phyloP scores from a whole-genome alignment of 1,140 invertebrate species.

The Drosophila cardini region DNA sequence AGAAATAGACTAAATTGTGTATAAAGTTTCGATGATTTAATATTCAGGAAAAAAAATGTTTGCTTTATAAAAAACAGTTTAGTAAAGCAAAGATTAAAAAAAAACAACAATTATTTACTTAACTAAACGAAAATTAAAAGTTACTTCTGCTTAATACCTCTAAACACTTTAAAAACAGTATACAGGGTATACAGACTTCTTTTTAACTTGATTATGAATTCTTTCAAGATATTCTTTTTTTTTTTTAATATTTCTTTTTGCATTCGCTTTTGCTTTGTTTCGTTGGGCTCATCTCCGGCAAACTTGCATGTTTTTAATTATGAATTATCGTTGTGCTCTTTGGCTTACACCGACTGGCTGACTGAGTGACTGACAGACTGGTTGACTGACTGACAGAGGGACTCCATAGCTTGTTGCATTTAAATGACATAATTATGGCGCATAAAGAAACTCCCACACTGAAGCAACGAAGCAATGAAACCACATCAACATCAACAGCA shows the following conservation, averaged over 20 bases:
- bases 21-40: too few relatives aligned
- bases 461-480: slow-evolving; percentile 17
- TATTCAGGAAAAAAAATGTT: too few relatives aligned
- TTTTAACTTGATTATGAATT: background rate
- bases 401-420: slow-evolving; percentile 75
- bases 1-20: too few relatives aligned
- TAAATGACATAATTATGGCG: slow-evolving; percentile 82
- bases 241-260: slow-evolving; percentile 22
- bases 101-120: too few relatives aligned
- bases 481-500: background rate
- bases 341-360: slow-evolving; percentile 36
- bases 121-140: too few relatives aligned
- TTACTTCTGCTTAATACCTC: background rate
- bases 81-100: too few relatives aligned
- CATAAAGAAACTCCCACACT: slow-evolving; percentile 77
- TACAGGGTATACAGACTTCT: background rate
- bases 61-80: too few relatives aligned
- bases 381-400: slow-evolving; percentile 49
- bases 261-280: slow-evolving; percentile 34
- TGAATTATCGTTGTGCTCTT: slow-evolving; percentile 73
- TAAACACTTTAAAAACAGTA: background rate
- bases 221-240: too few relatives aligned
- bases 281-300: slow-evolving; percentile 35
- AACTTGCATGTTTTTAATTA: slow-evolving; percentile 81
- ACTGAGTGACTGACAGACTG: slow-evolving; percentile 33